Conservation (phyloP, 2,113 vertebrate species). For the Ammodytes marinus region DNA sequence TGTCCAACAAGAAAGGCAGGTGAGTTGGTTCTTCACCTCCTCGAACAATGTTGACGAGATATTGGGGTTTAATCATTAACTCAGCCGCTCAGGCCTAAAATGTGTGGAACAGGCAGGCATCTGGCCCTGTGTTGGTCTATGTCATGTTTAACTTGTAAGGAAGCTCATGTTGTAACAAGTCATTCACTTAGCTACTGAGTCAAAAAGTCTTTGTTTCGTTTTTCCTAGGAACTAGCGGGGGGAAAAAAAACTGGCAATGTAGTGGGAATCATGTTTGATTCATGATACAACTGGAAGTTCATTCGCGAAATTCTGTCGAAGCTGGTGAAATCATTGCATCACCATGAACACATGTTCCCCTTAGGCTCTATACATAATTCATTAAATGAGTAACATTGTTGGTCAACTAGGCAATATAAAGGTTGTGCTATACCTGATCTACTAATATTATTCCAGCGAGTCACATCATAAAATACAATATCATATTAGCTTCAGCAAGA, state of each 20-base stretch:
- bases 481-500: too few species aligned
- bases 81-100: neutral
- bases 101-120: neutral
- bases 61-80: neutral
- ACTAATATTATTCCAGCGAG: too few species aligned
- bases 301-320: neutral
- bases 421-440: neutral
- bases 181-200: neutral
- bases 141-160: neutral
- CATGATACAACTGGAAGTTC: neutral
- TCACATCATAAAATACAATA: too few species aligned
- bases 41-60: slow-evolving; percentile 5
- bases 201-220: slow-evolving; percentile 23
- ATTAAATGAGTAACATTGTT: too few species aligned
- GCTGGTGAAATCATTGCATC: neutral
- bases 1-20: slow-evolving; percentile 94
- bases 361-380: neutral
- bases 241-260: neutral
- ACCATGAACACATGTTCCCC: neutral
- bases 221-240: neutral
- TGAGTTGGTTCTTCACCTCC: slow-evolving; percentile 77
- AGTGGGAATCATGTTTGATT: neutral
- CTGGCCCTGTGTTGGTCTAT: neutral
- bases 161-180: slow-evolving; percentile 64
- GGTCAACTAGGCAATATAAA: neutral